A percentile compares a stretch with the other conserved stretches of the same genome.
phyloP scores from a whole-genome alignment of 2,797 vertebrate species.

The Gymnothorax reevesii region DNA sequence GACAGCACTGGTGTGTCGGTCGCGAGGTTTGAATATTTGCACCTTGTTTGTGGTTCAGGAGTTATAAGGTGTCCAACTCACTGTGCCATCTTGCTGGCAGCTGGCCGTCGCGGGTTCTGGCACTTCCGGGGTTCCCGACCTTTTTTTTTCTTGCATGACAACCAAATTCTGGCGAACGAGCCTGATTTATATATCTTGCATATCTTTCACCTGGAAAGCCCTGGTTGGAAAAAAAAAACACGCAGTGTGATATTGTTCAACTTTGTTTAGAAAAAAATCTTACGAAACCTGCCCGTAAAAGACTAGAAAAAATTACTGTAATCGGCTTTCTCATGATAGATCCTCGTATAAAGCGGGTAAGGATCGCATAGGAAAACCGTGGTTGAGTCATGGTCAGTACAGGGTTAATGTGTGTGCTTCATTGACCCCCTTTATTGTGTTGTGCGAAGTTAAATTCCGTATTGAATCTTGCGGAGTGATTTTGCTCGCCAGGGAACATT shows the following conservation, averaged over 20 bases:
- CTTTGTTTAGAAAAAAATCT: not conserved
- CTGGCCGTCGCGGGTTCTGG: too few species aligned
- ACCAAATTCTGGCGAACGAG: too few species aligned
- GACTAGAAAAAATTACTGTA: not conserved
- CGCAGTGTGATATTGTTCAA: not conserved
- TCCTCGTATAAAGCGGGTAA: not conserved
- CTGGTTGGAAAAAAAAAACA: not conserved
- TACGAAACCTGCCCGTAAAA: not conserved
- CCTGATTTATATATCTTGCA: not conserved
- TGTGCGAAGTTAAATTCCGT: not conserved
- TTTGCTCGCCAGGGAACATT: not conserved
- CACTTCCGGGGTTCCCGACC: not conserved
- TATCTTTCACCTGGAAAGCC: not conserved
- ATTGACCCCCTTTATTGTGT: not conserved
- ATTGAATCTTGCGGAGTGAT: not conserved
- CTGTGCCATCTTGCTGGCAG: too few species aligned
- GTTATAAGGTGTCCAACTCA: too few species aligned
- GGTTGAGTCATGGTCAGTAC: not conserved
- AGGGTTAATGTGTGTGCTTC: not conserved
- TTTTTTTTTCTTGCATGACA: too few species aligned
- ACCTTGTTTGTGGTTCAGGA: not conserved
- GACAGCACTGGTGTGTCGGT: not conserved
- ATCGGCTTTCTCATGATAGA: not conserved
- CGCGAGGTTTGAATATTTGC: not conserved
- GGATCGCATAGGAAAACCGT: not conserved